Evolutionary conservation across 1,140 invertebrate genomes (phyloP), one percentile per base, ranked within the genome.

Genomic region (Leptoteleia sp.): DNA sequence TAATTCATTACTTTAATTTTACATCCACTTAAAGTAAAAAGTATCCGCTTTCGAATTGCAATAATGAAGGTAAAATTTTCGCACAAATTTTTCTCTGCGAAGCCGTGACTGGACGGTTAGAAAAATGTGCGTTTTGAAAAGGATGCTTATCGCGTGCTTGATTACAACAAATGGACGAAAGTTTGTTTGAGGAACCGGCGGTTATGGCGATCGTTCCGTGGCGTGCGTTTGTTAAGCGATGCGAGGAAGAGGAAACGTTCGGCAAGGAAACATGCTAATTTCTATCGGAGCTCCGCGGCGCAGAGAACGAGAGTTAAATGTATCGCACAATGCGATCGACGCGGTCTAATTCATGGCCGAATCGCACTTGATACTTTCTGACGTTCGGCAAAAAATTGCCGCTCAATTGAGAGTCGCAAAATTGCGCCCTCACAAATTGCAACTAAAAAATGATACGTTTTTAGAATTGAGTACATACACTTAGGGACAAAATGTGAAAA

Each of bases 251-350:
- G 82, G 83, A 87, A 84, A 81, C 75, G 70, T 59, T 37, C 48
- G 82, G 64, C 64, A 50, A 77, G 80, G 81, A 82, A 82, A 55
- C 79, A 85, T 82, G 84, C 81, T 83, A 87, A 87, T 86, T 86
- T 82, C 48, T 43, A 83, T 82, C 77, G 76, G 37, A 3, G 13
- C 7, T 16, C 40, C 3, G 13, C 16, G 19, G 22, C 50, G 81
- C 82, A 73, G 82, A 85, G 80, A 84, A 54, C 81, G 84, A 85
- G 82, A 85, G 83, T 87, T 82, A 73, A 78, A 67, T 48, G 37
- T 59, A 79, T 75, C 64, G 45, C 40, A 29, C 33, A 52, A 62
- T 71, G 65, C 68, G 47, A 72, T 80, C 76, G 82, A 81, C 40
- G 43, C 81, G 82, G 65, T 83, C 83, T 82, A 73, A 84, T 84